Base-by-base conservation (phyloP, 2,113 vertebrate species). In the Gobio gobio region DNA sequence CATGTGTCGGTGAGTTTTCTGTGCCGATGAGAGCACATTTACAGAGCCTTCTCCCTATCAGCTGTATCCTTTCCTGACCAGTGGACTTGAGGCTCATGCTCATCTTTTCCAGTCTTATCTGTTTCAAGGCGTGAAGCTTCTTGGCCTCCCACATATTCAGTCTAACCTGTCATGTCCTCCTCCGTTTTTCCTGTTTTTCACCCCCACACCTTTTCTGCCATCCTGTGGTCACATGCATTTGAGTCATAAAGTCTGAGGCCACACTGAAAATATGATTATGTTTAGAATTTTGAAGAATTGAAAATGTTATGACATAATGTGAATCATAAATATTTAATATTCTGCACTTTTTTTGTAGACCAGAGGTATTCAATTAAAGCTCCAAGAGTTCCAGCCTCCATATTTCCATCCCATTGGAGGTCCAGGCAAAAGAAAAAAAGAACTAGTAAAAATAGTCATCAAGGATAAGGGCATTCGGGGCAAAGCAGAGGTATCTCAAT, bases 151-250 rank as follows among this genome's bases (percentile, higher is more conserved):
- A 78, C 77, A 45, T 61, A 58, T 58, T 78, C 77, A 40, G 36
- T 24, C 10, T 4, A 61, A 61, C 77, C 56, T 45, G 77, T 78
- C 56, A 61, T 61, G 22, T 78, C 56, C 77, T 61, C 77, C 22
- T 78, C 77, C 56, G 12, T 45, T 78, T 78, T 78, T 61, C 56
- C 22, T 24, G 33, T 56, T 78, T 18, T 78, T 78, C 75, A 58
- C 75, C 77, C 76, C 77, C 77, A 61, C 36, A 78, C 22, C 56
- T 26, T 78, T 56, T 78, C 13, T 78, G 33, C 20, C 54, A 43
- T n/a, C 33, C 22, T 4, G 3, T 4, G n/a, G 54, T 78, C 20
- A 9, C 76, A 43, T 14, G 70, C 22, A 47, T 20, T 24, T n/a
- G 22, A n/a, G 40, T 45, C 10, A 20, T n/a, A 73, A 73, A 73